These are phyloP conservation scores for Myrmecobius fasciatus DNA, from an alignment of 2,113 vertebrate genomes.

Conservation along the genomic window DNA sequence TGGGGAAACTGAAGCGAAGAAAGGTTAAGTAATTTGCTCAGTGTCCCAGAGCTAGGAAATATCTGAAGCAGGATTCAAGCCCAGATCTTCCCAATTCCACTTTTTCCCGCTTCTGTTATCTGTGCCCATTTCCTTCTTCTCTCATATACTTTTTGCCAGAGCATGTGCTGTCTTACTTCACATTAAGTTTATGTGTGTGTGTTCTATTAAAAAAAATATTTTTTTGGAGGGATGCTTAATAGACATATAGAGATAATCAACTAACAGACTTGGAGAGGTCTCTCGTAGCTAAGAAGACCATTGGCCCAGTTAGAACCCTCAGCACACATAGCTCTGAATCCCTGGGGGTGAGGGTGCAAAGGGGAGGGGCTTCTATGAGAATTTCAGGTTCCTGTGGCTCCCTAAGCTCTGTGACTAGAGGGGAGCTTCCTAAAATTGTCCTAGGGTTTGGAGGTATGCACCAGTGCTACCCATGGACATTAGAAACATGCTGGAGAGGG, in stretches of 20 bases:
- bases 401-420: neutral
- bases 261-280: neutral
- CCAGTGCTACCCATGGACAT: neutral
- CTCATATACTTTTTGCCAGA: neutral
- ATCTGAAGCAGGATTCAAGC: neutral
- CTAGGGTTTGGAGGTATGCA: neutral
- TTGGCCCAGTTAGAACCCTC: neutral
- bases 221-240: neutral
- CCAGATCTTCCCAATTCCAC: neutral
- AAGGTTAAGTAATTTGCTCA: neutral
- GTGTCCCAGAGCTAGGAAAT: neutral
- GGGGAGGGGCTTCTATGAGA: conserved; percentile 10
- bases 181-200: neutral
- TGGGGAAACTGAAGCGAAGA: neutral
- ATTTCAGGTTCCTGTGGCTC: neutral
- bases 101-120: neutral
- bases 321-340: neutral
- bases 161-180: neutral
- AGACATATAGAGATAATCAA: neutral
- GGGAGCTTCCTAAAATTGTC: neutral
- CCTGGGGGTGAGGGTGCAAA: neutral
- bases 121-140: no score
- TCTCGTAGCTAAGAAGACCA: neutral
- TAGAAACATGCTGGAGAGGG: conserved; percentile 19
- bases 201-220: neutral